A percentile compares a stretch with the other conserved stretches of the same genome.
These are phyloP conservation scores for Sylvilagus floridanus DNA, from an alignment of 2,797 vertebrate species.

Conservation along the genomic window DNA sequence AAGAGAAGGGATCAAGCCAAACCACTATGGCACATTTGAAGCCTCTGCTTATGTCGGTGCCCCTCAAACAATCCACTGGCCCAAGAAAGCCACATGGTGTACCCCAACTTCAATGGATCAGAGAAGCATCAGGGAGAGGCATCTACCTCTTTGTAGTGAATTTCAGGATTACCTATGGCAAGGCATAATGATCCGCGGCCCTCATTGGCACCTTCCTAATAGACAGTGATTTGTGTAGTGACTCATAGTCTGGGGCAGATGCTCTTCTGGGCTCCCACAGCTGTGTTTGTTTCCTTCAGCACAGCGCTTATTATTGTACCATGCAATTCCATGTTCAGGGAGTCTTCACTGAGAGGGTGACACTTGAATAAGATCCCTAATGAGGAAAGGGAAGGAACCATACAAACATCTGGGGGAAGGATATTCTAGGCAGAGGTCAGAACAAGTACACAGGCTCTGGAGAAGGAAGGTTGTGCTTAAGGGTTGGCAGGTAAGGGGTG, in stretches of 20 bases:
- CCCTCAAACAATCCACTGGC: neutral
- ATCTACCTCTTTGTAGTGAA: neutral
- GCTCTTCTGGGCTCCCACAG: neutral
- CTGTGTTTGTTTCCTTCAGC: neutral
- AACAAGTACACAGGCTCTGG: neutral
- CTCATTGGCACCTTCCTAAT: neutral
- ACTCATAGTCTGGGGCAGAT: neutral
- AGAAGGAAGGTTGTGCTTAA: neutral
- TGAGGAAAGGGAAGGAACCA: neutral
- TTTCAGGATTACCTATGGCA: neutral
- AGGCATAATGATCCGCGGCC: neutral
- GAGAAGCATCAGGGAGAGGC: neutral
- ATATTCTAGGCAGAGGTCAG: neutral
- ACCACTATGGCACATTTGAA: neutral
- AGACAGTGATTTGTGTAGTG: neutral
- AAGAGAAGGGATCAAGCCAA: neutral
- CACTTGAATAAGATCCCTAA: neutral
- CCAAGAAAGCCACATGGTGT: neutral
- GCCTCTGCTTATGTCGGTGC: neutral
- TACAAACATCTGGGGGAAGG: neutral
- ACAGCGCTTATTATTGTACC: neutral
- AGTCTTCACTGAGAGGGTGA: neutral
- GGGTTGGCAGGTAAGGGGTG: too few species aligned
- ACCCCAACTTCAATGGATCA: neutral
- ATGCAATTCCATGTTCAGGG: neutral